These are phyloP conservation scores for Scatophagus argus DNA, from an alignment of 2,113 vertebrate genomes.

Conservation along the genomic window DNA sequence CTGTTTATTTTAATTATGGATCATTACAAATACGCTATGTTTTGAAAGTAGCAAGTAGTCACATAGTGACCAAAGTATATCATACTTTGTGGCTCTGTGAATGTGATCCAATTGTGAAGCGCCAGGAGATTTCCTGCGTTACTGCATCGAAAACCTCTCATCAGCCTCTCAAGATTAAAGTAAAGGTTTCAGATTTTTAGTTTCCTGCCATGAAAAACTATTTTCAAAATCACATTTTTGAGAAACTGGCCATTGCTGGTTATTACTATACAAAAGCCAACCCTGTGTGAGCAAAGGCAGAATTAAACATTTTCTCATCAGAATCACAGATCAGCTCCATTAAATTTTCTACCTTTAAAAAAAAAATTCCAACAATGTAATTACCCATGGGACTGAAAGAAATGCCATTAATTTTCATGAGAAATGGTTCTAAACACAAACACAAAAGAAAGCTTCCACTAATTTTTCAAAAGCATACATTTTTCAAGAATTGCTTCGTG, in stretches of 20 bases:
- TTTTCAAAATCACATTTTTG: background rate
- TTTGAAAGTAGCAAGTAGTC: no score
- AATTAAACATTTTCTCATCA: background rate
- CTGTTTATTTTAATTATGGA: no score
- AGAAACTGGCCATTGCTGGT: background rate
- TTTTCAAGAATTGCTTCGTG: background rate
- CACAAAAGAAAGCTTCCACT: background rate
- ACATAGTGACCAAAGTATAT: no score
- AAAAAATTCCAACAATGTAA: background rate
- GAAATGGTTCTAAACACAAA: background rate
- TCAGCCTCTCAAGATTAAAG: background rate
- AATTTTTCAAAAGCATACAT: background rate
- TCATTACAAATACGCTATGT: no score
- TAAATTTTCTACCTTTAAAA: background rate
- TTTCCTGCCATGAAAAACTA: background rate
- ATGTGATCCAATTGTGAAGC: no score
- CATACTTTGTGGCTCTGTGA: no score
- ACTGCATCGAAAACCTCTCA: slow-evolving; percentile 38
- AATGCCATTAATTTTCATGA: background rate
- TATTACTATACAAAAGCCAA: slow-evolving; percentile 34
- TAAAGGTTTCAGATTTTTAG: background rate
- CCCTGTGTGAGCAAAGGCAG: background rate
- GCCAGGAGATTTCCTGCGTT: no score
- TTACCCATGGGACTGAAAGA: background rate
- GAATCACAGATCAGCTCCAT: background rate